Conservation (phyloP, 1,140 invertebrate genomes). For the Drepana arcuata region DNA sequence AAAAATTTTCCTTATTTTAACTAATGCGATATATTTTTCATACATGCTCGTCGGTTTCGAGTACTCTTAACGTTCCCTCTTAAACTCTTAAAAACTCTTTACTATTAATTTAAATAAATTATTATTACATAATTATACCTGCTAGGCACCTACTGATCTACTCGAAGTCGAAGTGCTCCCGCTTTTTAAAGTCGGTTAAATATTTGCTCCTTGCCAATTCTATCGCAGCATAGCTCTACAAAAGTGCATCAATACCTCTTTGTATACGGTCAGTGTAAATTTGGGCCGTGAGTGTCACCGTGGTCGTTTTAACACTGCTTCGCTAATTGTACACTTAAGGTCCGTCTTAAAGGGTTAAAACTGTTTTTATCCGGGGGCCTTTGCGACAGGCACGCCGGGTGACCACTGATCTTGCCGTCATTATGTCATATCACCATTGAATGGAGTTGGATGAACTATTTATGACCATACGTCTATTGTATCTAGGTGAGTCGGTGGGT, state of each 20-base stretch:
- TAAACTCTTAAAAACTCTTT: slow-evolving; percentile 15
- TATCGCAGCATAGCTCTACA: slow-evolving; percentile 3
- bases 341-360: slow-evolving; percentile 38
- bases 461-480: no score
- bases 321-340: slow-evolving; percentile 66
- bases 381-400: slow-evolving; percentile 34
- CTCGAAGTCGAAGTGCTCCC: background rate
- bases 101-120: background rate
- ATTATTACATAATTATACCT: background rate
- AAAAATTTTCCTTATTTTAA: no score
- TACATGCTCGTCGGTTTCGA: no score
- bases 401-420: no score
- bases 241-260: slow-evolving; percentile 54
- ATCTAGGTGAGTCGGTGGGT: no score
- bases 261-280: slow-evolving; percentile 51
- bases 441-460: no score
- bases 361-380: slow-evolving; percentile 52
- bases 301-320: slow-evolving; percentile 59
- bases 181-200: background rate
- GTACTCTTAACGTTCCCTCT: no score
- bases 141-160: background rate
- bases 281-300: slow-evolving; percentile 54
- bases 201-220: background rate
- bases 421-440: no score
- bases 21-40: no score